Conservation (phyloP, 2,888 invertebrate species). For the Ganaspis brasiliensis region DNA sequence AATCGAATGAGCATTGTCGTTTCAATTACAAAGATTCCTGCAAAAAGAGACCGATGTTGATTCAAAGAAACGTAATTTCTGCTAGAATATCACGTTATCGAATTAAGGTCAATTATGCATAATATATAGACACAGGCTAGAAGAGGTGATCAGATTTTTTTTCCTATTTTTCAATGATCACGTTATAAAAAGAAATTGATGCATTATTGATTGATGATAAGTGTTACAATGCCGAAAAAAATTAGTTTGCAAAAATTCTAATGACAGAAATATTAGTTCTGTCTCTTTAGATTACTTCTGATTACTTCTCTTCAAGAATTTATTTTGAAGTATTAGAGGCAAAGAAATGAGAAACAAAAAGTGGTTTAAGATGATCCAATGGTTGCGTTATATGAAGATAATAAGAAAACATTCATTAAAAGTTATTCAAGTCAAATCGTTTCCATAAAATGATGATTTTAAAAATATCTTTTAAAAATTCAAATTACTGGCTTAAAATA, state of each 20-base stretch:
- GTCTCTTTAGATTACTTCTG: background rate
- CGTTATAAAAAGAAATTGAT: background rate
- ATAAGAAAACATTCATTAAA: too few relatives aligned
- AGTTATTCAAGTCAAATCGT: too few relatives aligned
- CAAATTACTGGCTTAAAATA: constrained; percentile 21
- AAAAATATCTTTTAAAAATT: too few relatives aligned
- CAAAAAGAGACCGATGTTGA: constrained; percentile 24
- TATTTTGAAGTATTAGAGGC: background rate
- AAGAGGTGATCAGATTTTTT: background rate
- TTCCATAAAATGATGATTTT: too few relatives aligned
- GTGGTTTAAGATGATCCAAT: too few relatives aligned
- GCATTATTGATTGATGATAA: constrained; percentile 1
- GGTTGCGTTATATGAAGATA: too few relatives aligned
- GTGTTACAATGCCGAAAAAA: background rate
- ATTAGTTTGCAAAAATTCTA: background rate
- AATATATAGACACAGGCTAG: constrained; percentile 39
- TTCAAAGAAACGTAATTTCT: constrained; percentile 27
- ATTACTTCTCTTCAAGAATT: background rate
- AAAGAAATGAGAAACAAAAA: too few relatives aligned
- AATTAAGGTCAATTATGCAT: constrained; percentile 43
- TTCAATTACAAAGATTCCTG: constrained; percentile 17
- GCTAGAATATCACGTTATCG: constrained; percentile 27
- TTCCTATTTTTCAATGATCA: background rate
- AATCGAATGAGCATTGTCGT: constrained; percentile 33
- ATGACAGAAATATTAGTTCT: constrained; percentile 6